phyloP scores from a whole-genome alignment of 1,140 invertebrate genomes.

The Euwallacea similis region DNA sequence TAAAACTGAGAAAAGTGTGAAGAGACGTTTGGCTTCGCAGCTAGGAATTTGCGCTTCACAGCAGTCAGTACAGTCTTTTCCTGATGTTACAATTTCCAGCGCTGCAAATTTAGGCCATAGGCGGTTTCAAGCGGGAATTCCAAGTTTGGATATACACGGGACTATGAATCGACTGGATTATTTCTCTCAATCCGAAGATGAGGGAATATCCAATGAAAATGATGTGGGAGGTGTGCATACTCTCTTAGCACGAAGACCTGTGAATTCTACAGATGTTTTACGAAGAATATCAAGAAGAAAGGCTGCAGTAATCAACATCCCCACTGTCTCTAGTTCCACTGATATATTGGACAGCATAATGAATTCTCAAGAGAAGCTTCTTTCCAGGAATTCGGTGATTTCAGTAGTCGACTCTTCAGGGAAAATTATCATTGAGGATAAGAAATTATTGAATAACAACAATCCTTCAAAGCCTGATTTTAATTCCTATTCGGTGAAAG shows the following conservation, averaged over 20 bases:
- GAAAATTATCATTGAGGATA: constrained; percentile 44
- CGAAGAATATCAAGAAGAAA: constrained; percentile 57
- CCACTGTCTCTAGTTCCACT: constrained; percentile 49
- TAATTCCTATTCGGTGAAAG: constrained; percentile 24
- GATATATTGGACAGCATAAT: constrained; percentile 77
- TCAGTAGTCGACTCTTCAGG: constrained; percentile 55
- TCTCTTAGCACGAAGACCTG: constrained; percentile 53
- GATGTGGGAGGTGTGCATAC: constrained; percentile 47
- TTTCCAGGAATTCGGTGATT: constrained; percentile 65
- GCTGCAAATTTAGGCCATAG: constrained; percentile 21
- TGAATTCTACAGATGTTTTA: constrained; percentile 52
- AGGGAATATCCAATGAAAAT: constrained; percentile 52
- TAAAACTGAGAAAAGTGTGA: constrained; percentile 49
- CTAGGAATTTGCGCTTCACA: constrained; percentile 53
- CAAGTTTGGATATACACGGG: constrained; percentile 62
- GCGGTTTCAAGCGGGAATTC: constrained; percentile 45
- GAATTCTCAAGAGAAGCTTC: constrained; percentile 71
- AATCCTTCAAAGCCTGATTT: constrained; percentile 23
- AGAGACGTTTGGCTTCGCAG: constrained; percentile 53
- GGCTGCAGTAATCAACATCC: constrained; percentile 53
- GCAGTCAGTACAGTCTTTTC: constrained; percentile 40
- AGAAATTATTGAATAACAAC: constrained; percentile 28
- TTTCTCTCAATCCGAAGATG: constrained; percentile 59
- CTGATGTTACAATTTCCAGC: constrained; percentile 39
- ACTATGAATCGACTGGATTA: constrained; percentile 63